Conservation (phyloP, 64 coral and sea anemone genomes). For the Pocillopora verrucosa region DNA sequence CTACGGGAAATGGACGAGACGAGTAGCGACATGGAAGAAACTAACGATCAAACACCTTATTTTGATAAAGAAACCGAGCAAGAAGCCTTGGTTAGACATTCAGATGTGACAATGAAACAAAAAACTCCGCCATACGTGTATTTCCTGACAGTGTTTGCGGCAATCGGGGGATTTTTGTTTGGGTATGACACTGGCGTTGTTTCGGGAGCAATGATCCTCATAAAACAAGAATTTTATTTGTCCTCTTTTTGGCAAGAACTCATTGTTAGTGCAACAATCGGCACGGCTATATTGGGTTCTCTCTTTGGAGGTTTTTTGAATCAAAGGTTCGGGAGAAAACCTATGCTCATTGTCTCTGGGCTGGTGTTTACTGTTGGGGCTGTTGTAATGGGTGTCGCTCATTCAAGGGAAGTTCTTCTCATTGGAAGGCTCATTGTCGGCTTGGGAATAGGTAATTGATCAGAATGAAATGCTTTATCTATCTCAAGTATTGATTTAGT, state of each 20-base stretch:
- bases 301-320: slow-evolving; percentile 72
- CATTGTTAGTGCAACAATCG: slow-evolving; percentile 87
- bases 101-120: background rate
- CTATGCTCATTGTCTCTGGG: slow-evolving; percentile 63
- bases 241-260: slow-evolving; percentile 83
- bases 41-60: background rate
- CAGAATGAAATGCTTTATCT: background rate
- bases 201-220: slow-evolving; percentile 85
- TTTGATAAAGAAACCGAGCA: background rate
- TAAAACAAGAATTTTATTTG: slow-evolving; percentile 73
- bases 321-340: slow-evolving; percentile 70
- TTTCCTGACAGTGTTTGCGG: slow-evolving; percentile 82
- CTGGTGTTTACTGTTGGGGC: slow-evolving; percentile 82
- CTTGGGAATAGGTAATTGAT: slow-evolving; percentile 79
- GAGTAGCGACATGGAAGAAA: background rate
- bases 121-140: slow-evolving; percentile 70
- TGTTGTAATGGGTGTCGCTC: slow-evolving; percentile 73
- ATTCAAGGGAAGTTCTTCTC: slow-evolving; percentile 55
- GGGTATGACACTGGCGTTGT: slow-evolving; percentile 97
- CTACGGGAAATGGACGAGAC: background rate
- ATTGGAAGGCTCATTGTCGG: slow-evolving; percentile 81
- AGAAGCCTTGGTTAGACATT: background rate
- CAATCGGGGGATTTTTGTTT: slow-evolving; percentile 91
- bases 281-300: slow-evolving; percentile 71
- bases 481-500: background rate